A percentile compares a stretch with the other conserved stretches of the same genome.
phyloP scores from a whole-genome alignment of 2,113 vertebrate genomes.

The Alexandromys fortis region DNA sequence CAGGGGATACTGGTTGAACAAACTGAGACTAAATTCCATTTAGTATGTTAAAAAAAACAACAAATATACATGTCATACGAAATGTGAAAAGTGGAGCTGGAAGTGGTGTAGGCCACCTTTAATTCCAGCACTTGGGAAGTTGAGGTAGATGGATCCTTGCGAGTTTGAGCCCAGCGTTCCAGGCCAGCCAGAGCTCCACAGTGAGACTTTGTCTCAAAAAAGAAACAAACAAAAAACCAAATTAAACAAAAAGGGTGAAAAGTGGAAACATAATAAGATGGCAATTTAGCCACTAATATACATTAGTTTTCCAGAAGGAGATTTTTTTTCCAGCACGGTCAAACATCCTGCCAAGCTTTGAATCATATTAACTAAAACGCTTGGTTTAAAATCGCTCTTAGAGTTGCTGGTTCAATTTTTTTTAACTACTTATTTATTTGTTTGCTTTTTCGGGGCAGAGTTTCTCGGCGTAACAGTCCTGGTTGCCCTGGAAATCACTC shows the following conservation, averaged over 20 bases:
- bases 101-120: not conserved
- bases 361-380: not conserved
- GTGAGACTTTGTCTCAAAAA: not conserved
- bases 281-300: not conserved
- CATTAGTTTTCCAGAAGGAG: not conserved
- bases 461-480: too few species aligned
- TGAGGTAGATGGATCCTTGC: not conserved
- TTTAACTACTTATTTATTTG: not conserved
- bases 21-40: not conserved
- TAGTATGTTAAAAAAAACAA: not conserved
- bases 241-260: not conserved
- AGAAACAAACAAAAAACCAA: not conserved
- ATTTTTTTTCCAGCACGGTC: not conserved
- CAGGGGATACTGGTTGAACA: not conserved
- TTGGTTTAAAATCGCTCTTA: not conserved
- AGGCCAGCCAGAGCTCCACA: not conserved
- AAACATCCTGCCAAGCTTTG: not conserved
- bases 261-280: not conserved
- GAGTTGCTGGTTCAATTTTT: not conserved
- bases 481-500: too few species aligned
- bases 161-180: not conserved
- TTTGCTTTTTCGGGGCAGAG: too few species aligned
- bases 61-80: not conserved
- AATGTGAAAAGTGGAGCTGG: not conserved
- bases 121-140: not conserved